These are phyloP conservation scores for Heliothis subflexa DNA, from an alignment of 1,140 invertebrate genomes.

Conservation along the genomic window DNA sequence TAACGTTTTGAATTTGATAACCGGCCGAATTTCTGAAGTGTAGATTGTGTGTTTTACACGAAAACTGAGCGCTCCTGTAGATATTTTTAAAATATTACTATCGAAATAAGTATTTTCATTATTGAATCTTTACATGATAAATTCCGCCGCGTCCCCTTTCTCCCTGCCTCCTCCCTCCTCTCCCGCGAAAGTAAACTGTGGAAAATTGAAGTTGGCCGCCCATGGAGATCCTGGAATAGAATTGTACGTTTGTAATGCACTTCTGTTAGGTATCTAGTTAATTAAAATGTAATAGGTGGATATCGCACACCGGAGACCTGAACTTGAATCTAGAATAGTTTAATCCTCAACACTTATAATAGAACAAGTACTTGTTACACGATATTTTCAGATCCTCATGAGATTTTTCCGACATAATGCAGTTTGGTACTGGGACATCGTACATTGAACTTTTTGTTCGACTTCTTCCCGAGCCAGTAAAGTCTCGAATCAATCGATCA, in stretches of 20 bases:
- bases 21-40: too few relatives aligned
- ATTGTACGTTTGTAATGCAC: conserved; percentile 15
- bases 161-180: not conserved
- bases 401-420: too few relatives aligned
- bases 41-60: too few relatives aligned
- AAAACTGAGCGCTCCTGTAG: too few relatives aligned
- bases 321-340: not conserved
- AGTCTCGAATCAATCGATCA: conserved; percentile 9
- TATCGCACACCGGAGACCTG: not conserved
- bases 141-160: not conserved
- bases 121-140: conserved; percentile 7
- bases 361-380: too few relatives aligned
- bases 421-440: too few relatives aligned
- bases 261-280: conserved; percentile 3
- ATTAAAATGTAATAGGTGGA: not conserved
- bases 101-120: not conserved
- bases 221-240: conserved; percentile 38
- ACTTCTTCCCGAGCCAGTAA: not conserved
- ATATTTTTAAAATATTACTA: too few relatives aligned
- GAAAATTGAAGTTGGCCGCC: conserved; percentile 35
- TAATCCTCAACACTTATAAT: too few relatives aligned
- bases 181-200: conserved; percentile 35
- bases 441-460: not conserved
- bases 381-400: too few relatives aligned
- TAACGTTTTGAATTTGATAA: too few relatives aligned